Conservation (phyloP, 2,113 vertebrate genomes). For the Sphyrna mokarran region DNA sequence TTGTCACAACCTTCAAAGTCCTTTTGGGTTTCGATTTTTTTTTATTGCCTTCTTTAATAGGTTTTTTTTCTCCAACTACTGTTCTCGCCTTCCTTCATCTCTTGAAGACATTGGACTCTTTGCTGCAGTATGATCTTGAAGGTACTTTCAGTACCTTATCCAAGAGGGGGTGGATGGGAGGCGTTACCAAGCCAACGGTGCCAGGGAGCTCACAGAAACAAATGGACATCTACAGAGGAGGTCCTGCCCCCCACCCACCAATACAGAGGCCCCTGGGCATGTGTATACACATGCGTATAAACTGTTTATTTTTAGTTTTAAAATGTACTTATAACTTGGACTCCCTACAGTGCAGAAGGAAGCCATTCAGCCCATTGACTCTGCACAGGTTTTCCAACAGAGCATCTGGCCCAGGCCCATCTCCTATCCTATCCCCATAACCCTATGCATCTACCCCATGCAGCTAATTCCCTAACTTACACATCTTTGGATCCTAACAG, state of each 20-base stretch:
- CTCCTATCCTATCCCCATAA: too few species aligned
- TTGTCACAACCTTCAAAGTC: not conserved
- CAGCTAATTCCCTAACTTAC: too few species aligned
- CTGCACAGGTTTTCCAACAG: too few species aligned
- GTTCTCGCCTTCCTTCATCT: not conserved
- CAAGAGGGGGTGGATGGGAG: not conserved
- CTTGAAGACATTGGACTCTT: not conserved
- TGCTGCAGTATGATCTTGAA: not conserved
- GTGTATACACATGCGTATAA: too few species aligned
- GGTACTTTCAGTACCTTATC: not conserved
- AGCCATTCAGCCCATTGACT: too few species aligned
- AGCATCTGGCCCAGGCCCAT: too few species aligned
- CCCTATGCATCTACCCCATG: too few species aligned
- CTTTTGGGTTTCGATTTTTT: not conserved
- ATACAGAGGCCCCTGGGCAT: too few species aligned
- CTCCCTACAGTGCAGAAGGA: too few species aligned
- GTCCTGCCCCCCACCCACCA: not conserved
- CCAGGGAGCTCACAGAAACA: not conserved
- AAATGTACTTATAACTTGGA: too few species aligned
- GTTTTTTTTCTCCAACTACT: not conserved
- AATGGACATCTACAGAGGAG: not conserved
- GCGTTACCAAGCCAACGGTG: not conserved
- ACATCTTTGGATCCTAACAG: too few species aligned
- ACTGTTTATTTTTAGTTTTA: too few species aligned
- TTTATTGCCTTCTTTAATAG: not conserved